Base-by-base conservation (phyloP, 1,140 invertebrate genomes). In the Musca vetustissima region DNA sequence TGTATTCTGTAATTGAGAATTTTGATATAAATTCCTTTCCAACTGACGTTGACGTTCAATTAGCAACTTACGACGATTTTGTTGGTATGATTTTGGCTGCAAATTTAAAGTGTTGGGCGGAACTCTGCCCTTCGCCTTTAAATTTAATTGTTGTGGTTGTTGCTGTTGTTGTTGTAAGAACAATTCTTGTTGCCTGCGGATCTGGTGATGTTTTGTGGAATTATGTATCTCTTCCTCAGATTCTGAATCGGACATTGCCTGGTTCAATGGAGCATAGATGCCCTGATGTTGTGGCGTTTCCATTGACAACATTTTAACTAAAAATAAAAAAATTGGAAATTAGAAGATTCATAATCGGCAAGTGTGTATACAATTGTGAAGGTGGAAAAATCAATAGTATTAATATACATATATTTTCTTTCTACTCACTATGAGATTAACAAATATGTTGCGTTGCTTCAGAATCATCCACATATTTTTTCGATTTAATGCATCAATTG, bases 191-290 rank as follows among this genome's bases (percentile, higher is more conserved):
- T 74, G 72, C 11, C 64, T 55, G 7, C 73, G 72, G 2, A 69
- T 57, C 2, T 70, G 66, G 0, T 19, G 49, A 70, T 80, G 76
- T 74, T 72, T 78, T 70, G 25, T 75, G 32, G 71, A 74, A 78
- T 73, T 84, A 65, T 82, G 84, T 68, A 85, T 81, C 70, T 91
- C 90, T 72, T 91, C 90, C 71, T 92, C 90, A 1, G 89, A 90
- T 75, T 91, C 90, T 0, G 89, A 90, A 78, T 91, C 90, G 55
- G 89, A 89, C 69, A 92, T 84, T 71, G 87, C 88, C 83, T 92
- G 90, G 74, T 76, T 90, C 73, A 92, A 76, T 43, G 90, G 90
- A 69, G 90, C 84, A 80, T 92, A 92, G 74, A 86, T 85, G 72
- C 86, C 88, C 75, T 87, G 85, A 64, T 82, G 80, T 61, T 61